A percentile compares a stretch with the other conserved stretches of the same genome.
Conservation (phyloP, 2,888 invertebrate genomes). For the Enchytraeus crypticus region DNA sequence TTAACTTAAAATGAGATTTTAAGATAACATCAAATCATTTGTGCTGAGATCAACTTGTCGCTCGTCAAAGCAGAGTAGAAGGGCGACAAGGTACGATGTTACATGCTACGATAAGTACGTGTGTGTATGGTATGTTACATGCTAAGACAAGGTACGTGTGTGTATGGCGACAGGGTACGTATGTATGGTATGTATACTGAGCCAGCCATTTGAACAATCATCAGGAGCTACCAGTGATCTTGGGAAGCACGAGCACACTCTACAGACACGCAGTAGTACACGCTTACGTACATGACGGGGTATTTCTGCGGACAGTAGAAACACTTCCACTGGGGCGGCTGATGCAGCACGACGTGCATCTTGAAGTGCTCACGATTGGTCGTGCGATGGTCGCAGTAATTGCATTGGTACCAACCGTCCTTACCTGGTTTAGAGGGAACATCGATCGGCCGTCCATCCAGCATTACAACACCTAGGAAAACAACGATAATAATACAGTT, state of each 20-base stretch:
- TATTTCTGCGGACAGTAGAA: constrained; percentile 20
- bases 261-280: too few relatives aligned
- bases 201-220: neutral
- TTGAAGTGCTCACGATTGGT: constrained; percentile 18
- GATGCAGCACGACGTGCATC: constrained; percentile 21
- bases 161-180: too few relatives aligned
- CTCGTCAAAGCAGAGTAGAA: too few relatives aligned
- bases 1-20: too few relatives aligned
- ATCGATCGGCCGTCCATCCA: constrained; percentile 16
- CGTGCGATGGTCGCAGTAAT: constrained; percentile 16
- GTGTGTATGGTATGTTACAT: too few relatives aligned
- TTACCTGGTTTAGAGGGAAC: constrained; percentile 11
- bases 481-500: too few relatives aligned
- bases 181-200: neutral
- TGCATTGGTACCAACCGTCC: constrained; percentile 18
- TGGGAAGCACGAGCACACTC: neutral
- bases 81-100: too few relatives aligned
- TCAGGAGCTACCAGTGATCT: neutral
- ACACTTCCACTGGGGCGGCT: constrained; percentile 24
- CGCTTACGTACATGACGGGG: constrained; percentile 18
- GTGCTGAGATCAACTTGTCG: too few relatives aligned
- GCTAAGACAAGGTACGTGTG: too few relatives aligned
- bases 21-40: too few relatives aligned
- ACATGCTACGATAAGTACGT: too few relatives aligned
- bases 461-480: constrained; percentile 3